Percentiles rank a stretch among this genome's conserved stretches.
These are phyloP conservation scores for Oxystoma pomonae DNA, from an alignment of 2,888 invertebrate species.

Conservation along the genomic window DNA sequence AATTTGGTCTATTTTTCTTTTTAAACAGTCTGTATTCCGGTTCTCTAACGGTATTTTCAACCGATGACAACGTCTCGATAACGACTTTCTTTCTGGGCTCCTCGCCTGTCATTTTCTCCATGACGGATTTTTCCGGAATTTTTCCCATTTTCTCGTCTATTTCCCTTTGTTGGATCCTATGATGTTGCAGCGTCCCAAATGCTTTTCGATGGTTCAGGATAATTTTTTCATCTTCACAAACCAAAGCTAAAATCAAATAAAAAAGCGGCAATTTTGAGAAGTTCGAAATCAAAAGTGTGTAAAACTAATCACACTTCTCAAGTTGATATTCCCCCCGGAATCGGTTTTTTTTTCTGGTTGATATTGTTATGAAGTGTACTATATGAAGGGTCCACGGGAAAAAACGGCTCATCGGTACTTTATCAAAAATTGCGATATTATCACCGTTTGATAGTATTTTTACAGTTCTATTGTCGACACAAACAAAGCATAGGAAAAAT, in stretches of 20 bases:
- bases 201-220: constrained; percentile 70
- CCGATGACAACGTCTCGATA: constrained; percentile 37
- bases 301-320: too few species aligned
- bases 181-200: constrained; percentile 68
- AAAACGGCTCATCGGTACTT: too few species aligned
- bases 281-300: not conserved
- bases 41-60: constrained; percentile 41
- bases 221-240: constrained; percentile 62
- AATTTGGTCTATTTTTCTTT: constrained; percentile 54
- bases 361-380: too few species aligned
- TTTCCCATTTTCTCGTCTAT: constrained; percentile 48
- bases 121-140: constrained; percentile 19
- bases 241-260: constrained; percentile 47
- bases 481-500: too few species aligned
- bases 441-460: too few species aligned
- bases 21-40: constrained; percentile 58
- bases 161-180: constrained; percentile 70
- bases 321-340: too few species aligned
- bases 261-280: not conserved
- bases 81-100: constrained; percentile 27
- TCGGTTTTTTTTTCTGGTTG: too few species aligned
- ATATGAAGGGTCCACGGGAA: too few species aligned
- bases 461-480: too few species aligned
- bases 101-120: constrained; percentile 31
- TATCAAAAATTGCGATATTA: too few species aligned